Conservation (phyloP, 2,888 invertebrate species). For the Argyresthia goedartella region DNA sequence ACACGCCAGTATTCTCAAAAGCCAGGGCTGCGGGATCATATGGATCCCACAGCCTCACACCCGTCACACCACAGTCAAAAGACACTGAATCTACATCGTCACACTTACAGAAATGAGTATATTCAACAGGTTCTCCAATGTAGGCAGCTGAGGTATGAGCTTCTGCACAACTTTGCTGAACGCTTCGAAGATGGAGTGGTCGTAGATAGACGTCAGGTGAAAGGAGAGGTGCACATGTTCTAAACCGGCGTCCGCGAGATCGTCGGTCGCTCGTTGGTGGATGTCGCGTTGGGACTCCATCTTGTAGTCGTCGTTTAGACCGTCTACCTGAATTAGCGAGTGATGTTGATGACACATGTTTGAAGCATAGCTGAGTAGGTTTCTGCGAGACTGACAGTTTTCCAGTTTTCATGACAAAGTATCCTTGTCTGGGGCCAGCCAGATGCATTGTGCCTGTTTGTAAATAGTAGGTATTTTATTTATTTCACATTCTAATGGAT, state of each 20-base stretch:
- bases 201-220: constrained; percentile 98
- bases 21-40: no score
- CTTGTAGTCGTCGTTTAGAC: constrained; percentile 98
- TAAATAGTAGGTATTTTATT: no score
- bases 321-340: constrained; percentile 79
- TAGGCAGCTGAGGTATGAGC: constrained; percentile 96
- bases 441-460: no score
- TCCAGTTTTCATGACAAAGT: no score
- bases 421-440: no score
- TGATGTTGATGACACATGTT: neutral
- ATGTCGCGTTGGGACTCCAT: constrained; percentile 99
- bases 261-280: constrained; percentile 96
- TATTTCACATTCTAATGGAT: no score
- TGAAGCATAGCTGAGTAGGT: no score
- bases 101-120: constrained; percentile 93
- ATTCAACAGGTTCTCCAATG: constrained; percentile 96
- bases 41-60: no score
- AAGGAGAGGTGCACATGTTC: constrained; percentile 94
- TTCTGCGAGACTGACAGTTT: no score
- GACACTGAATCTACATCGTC: no score
- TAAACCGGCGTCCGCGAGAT: constrained; percentile 87
- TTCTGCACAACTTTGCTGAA: constrained; percentile 99
- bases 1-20: no score
- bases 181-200: constrained; percentile 99
- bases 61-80: no score